Conservation (phyloP, 2,113 vertebrate species). For the Erpornis zantholeuca region DNA sequence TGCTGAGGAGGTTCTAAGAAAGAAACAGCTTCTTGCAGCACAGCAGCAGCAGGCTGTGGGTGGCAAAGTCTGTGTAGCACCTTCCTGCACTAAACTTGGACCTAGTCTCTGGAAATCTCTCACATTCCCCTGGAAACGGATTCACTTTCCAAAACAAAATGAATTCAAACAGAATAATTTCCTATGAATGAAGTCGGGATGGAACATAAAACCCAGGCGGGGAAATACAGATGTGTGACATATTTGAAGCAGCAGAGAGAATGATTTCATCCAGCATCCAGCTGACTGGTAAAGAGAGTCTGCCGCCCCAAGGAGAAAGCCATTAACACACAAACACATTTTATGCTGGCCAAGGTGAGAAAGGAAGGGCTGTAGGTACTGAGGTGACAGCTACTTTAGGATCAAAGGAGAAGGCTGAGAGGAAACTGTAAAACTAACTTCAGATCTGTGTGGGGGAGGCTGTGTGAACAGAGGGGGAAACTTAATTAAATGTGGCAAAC, state of each 20-base stretch:
- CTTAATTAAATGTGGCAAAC: slow-evolving; percentile 62
- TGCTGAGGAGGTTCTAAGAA: not conserved
- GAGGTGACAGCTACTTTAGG: slow-evolving; percentile 52
- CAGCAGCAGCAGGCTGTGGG: slow-evolving; percentile 2
- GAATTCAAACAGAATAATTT: slow-evolving; percentile 15
- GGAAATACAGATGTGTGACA: not conserved
- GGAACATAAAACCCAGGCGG: slow-evolving; percentile 15
- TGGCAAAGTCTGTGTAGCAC: slow-evolving; percentile 23
- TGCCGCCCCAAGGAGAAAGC: slow-evolving; percentile 9
- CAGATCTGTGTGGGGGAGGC: slow-evolving; percentile 8
- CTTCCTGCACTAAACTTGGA: slow-evolving; percentile 29
- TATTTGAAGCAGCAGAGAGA: slow-evolving; percentile 12
- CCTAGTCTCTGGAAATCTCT: slow-evolving; percentile 20
- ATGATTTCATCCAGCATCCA: slow-evolving; percentile 38
- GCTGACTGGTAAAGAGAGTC: slow-evolving; percentile 22
- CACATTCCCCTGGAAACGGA: slow-evolving; percentile 17
- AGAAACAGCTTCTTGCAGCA: not conserved
- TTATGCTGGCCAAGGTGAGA: slow-evolving; percentile 55
- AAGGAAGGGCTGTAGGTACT: slow-evolving; percentile 42
- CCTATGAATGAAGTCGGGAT: slow-evolving; percentile 2
- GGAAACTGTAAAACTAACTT: slow-evolving; percentile 60
- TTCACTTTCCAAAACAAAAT: slow-evolving; percentile 62
- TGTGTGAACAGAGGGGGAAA: not conserved
- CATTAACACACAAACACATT: slow-evolving; percentile 58
- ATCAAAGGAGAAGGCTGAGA: slow-evolving; percentile 46